Evolutionary conservation across 2,888 invertebrate species (phyloP), one percentile per base, ranked within the genome.

Genomic region (Emmelina monodactyla): DNA sequence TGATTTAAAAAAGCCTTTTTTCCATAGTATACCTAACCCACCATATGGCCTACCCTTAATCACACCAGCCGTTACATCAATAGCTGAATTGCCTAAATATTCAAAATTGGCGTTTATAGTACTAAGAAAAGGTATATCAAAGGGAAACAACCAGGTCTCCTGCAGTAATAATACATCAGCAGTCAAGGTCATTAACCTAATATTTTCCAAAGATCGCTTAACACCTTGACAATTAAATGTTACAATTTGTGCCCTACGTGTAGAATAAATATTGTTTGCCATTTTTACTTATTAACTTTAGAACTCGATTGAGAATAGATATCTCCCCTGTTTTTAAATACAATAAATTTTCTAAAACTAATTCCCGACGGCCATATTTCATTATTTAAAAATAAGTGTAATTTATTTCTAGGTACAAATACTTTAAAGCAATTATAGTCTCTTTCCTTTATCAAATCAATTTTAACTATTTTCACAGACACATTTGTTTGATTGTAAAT

Each of bases 221-320:
- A 51, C 28, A 19, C 25, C 39, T 32, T 45, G 48, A 32, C 51
- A 50, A 22, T 52, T 50, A 35, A 50, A 50, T 16, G 33, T 44
- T 5, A 44, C 28, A 13, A 50, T 33, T 16, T 15, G 30, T 3
- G 25, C 25, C n/a, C 6, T 25, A 3, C 3, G 11, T 9, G 6
- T 19, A 22, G n/a, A 7, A 6, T 5, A 25, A 11, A 4, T 19
- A 22, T 9, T 4, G 5, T 5, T 14, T 22, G 12, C 3, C 11
- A 14, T 5, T 9, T 4, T 22, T 10, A 11, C 2, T n/a, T 15
- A 28, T 16, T 2, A n/a, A 33, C 12, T 15, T 33, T 16, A 2
- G 5, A 33, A 25, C 28, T 34, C 22, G 15, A n/a, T 7, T 25
- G 9, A 25, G n/a, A n/a, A n/a, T n/a, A n/a, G n/a, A n/a, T n/a